Percentiles rank a stretch among this genome's conserved stretches.
Evolutionary conservation across 2,888 invertebrate genomes (phyloP).

Genomic region (Calephelis perditalis): DNA sequence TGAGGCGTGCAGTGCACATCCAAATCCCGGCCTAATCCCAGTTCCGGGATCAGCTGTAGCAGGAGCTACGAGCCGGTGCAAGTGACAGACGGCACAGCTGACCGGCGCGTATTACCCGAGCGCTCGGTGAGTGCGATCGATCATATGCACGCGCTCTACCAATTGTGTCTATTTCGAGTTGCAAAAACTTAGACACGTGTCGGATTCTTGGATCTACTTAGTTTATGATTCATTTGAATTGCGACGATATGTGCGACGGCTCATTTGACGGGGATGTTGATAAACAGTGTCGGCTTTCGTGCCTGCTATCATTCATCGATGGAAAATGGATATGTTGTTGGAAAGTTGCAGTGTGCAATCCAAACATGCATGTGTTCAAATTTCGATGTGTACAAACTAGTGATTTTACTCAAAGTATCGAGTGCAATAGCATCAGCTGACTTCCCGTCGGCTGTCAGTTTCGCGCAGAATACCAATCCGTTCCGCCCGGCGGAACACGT

Average conservation of each 20-base stretch:
- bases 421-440: slow-evolving; percentile 47
- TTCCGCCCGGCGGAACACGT: slow-evolving; percentile 24
- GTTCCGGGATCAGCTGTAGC: slow-evolving; percentile 37
- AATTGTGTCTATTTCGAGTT: slow-evolving; percentile 67
- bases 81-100: slow-evolving; percentile 59
- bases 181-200: slow-evolving; percentile 31
- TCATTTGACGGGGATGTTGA: slow-evolving; percentile 54
- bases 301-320: slow-evolving; percentile 35
- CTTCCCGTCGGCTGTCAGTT: slow-evolving; percentile 47
- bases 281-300: slow-evolving; percentile 70
- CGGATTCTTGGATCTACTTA: slow-evolving; percentile 10
- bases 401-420: slow-evolving; percentile 14
- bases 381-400: slow-evolving; percentile 19
- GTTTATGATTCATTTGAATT: slow-evolving; percentile 18
- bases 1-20: slow-evolving; percentile 49
- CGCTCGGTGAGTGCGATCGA: slow-evolving; percentile 76
- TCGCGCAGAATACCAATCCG: slow-evolving; percentile 24
- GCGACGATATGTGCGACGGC: slow-evolving; percentile 43
- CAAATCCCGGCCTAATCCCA: slow-evolving; percentile 35
- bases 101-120: slow-evolving; percentile 56
- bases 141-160: slow-evolving; percentile 63
- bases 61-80: slow-evolving; percentile 39
- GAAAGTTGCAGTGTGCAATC: slow-evolving; percentile 46
- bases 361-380: slow-evolving; percentile 32
- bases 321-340: slow-evolving; percentile 39